phyloP scores from a whole-genome alignment of 2,113 vertebrate genomes.

The Ciconia maguari region DNA sequence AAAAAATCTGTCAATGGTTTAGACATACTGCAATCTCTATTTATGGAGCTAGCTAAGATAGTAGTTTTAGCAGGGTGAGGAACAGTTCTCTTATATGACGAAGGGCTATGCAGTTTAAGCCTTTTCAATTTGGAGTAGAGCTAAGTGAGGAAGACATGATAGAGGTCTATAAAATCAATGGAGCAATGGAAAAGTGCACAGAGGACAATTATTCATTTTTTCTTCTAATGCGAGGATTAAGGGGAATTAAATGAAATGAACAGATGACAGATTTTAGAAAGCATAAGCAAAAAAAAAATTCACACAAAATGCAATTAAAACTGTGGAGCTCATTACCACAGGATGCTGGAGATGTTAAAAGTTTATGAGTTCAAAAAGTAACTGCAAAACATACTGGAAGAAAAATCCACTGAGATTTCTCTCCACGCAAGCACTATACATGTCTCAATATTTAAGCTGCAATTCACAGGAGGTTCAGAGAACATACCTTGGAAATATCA shows the following conservation, averaged over 20 bases:
- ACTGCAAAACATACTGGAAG: neutral
- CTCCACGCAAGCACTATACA: neutral
- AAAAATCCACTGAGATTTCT: neutral
- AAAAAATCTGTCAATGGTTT: neutral
- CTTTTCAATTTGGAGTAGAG: neutral
- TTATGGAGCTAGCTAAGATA: neutral
- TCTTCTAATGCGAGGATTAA: conserved; percentile 16
- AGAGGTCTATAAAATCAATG: conserved; percentile 36
- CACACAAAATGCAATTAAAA: conserved; percentile 23
- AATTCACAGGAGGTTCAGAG: neutral
- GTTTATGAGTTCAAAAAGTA: neutral
- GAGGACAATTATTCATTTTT: conserved; percentile 32
- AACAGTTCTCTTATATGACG: neutral
- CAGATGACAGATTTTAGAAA: conserved; percentile 25
- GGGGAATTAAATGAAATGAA: neutral
- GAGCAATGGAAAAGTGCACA: neutral
- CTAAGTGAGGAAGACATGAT: neutral
- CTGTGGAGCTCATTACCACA: neutral
- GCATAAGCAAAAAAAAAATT: neutral
- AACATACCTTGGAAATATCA: neutral
- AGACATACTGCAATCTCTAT: neutral
- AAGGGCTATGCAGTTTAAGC: neutral
- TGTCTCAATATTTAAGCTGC: neutral
- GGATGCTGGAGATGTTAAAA: conserved; percentile 13
- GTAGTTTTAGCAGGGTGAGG: neutral